phyloP scores from a whole-genome alignment of 2,888 invertebrate genomes.

The Thymelicus lineola region DNA sequence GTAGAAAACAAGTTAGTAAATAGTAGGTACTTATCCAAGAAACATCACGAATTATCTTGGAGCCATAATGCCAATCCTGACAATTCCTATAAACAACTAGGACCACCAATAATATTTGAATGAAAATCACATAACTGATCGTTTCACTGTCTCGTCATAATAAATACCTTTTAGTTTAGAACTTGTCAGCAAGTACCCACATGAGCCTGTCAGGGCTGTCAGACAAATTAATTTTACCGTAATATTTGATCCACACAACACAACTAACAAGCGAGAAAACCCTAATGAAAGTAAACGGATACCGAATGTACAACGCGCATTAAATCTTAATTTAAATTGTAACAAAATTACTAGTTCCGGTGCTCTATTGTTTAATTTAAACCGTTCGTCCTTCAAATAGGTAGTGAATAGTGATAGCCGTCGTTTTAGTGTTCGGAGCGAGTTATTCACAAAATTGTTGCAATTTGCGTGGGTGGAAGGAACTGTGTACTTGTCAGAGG shows the following conservation, averaged over 20 bases:
- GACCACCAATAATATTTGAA: too few species aligned
- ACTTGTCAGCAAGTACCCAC: too few species aligned
- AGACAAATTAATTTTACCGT: too few species aligned
- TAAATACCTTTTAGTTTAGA: too few species aligned
- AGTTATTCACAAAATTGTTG: conserved; percentile 26
- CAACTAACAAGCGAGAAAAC: neutral
- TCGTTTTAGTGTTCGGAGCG: neutral
- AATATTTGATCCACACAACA: neutral
- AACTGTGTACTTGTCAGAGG: conserved; percentile 7
- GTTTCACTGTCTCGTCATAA: too few species aligned
- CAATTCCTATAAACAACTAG: too few species aligned
- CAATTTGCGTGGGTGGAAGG: conserved; percentile 28
- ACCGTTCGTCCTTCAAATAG: conserved; percentile 16
- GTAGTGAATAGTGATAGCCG: neutral
- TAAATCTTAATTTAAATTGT: conserved; percentile 63
- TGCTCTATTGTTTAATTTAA: conserved; percentile 43
- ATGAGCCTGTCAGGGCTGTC: too few species aligned
- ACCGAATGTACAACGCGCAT: conserved; percentile 45
- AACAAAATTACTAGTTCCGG: conserved; percentile 57
- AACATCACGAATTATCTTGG: too few species aligned
- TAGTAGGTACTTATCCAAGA: too few species aligned
- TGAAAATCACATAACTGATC: too few species aligned
- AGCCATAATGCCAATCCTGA: too few species aligned
- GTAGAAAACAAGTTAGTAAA: too few species aligned
- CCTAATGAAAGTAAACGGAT: conserved; percentile 24